Conservation (phyloP, 2,113 vertebrate species). For the Corythaixoides concolor region DNA sequence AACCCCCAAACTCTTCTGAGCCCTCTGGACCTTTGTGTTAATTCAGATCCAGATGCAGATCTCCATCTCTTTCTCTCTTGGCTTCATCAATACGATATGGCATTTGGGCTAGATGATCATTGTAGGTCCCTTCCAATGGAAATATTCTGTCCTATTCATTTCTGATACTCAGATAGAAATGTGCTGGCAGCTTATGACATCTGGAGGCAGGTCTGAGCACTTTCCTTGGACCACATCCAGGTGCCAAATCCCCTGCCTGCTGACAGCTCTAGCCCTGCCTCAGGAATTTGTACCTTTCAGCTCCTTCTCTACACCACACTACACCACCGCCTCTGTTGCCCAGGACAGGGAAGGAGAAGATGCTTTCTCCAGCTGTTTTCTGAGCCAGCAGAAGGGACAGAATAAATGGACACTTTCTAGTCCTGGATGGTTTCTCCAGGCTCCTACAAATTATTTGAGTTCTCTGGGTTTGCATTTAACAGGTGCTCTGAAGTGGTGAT, state of each 20-base stretch:
- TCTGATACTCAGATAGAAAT: not conserved
- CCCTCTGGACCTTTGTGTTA: not conserved
- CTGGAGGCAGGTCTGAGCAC: not conserved
- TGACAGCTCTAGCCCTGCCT: not conserved
- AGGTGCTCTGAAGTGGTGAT: not conserved
- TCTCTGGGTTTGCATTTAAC: not conserved
- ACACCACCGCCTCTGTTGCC: not conserved
- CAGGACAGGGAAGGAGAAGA: not conserved
- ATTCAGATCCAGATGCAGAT: not conserved
- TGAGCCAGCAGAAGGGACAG: not conserved
- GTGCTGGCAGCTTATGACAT: not conserved
- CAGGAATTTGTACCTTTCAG: not conserved
- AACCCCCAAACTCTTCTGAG: not conserved
- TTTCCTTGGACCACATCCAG: not conserved
- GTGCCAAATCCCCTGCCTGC: not conserved
- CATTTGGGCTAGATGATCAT: not conserved
- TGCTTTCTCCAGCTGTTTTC: not conserved
- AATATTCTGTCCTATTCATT: not conserved
- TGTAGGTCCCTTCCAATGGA: not conserved
- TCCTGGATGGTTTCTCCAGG: not conserved
- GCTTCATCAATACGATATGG: not conserved
- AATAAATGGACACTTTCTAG: not conserved
- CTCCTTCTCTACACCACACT: not conserved
- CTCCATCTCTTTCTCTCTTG: not conserved
- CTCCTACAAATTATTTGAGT: not conserved